Percentiles rank a stretch among this genome's conserved stretches.
phyloP scores from a whole-genome alignment of 2,888 invertebrate genomes.

The Synanthedon tipuliformis region DNA sequence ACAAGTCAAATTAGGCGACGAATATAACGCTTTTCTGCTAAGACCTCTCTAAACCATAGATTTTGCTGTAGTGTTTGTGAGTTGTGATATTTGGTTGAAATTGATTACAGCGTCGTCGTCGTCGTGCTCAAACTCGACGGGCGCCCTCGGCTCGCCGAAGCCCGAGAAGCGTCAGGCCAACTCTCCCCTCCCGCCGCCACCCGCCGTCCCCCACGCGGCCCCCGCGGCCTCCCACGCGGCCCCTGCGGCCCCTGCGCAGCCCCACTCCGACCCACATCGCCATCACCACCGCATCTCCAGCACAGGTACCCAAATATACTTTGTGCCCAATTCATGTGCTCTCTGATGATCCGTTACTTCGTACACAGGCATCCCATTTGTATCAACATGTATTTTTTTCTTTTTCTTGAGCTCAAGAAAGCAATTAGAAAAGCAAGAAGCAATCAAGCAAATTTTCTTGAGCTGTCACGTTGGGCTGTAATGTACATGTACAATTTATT shows the following conservation, averaged over 20 bases:
- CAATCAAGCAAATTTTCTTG: too few relatives aligned
- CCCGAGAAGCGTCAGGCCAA: conserved; percentile 92
- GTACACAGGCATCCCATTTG: background rate
- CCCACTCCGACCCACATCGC: conserved; percentile 5
- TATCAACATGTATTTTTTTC: too few relatives aligned
- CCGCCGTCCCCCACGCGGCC: conserved; percentile 30
- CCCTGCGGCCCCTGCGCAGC: conserved; percentile 3
- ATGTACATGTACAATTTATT: background rate
- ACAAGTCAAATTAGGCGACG: too few relatives aligned
- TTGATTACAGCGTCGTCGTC: conserved; percentile 71
- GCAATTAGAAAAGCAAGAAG: too few relatives aligned
- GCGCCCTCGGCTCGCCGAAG: conserved; percentile 86
- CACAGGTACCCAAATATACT: conserved; percentile 32
- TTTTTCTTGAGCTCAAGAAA: too few relatives aligned
- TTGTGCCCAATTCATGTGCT: background rate
- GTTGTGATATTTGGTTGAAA: too few relatives aligned
- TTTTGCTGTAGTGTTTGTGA: too few relatives aligned
- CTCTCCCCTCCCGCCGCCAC: conserved; percentile 87
- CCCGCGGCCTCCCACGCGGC: conserved; percentile 8
- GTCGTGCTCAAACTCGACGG: conserved; percentile 78
- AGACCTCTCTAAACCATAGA: too few relatives aligned
- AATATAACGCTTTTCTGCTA: too few relatives aligned
- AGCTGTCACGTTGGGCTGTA: too few relatives aligned
- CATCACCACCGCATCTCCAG: conserved; percentile 61
- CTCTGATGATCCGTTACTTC: background rate